These are phyloP conservation scores for Capra hircus DNA, from an alignment of 2,113 vertebrate species.

Conservation along the genomic window DNA sequence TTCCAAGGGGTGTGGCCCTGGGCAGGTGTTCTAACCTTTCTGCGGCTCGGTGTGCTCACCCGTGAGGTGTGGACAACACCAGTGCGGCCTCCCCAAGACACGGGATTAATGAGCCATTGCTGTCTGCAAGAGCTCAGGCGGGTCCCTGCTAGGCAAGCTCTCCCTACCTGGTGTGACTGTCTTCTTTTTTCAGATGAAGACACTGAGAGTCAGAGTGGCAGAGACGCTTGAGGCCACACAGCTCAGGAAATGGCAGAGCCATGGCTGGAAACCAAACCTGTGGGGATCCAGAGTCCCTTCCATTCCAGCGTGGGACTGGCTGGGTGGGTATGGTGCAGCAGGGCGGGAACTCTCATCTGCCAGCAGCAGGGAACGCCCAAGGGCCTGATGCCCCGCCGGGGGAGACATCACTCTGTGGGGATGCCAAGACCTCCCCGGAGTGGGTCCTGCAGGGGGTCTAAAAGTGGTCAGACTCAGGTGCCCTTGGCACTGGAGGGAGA, in stretches of 20 bases:
- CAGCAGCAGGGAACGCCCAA: accelerated
- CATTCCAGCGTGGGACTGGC: accelerated
- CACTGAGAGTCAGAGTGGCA: neutral
- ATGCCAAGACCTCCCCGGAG: accelerated
- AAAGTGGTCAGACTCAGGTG: neutral
- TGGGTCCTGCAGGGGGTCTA: neutral
- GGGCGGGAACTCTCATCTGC: accelerated
- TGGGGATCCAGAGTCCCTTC: neutral
- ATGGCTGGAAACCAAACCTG: neutral
- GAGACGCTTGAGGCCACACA: neutral
- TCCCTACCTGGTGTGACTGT: neutral
- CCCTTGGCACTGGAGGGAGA: neutral
- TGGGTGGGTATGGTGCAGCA: accelerated
- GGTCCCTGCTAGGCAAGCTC: neutral
- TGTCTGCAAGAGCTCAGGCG: no score
- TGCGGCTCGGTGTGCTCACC: neutral
- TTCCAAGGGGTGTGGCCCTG: accelerated
- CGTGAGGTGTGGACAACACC: neutral
- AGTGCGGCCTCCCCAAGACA: neutral
- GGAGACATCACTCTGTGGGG: neutral
- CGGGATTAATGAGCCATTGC: accelerated
- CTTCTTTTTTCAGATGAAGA: neutral
- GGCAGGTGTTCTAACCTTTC: neutral
- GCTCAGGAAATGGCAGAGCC: neutral
- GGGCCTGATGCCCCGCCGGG: accelerated